phyloP scores from a whole-genome alignment of 2,113 vertebrate genomes.

The Gobio gobio region DNA sequence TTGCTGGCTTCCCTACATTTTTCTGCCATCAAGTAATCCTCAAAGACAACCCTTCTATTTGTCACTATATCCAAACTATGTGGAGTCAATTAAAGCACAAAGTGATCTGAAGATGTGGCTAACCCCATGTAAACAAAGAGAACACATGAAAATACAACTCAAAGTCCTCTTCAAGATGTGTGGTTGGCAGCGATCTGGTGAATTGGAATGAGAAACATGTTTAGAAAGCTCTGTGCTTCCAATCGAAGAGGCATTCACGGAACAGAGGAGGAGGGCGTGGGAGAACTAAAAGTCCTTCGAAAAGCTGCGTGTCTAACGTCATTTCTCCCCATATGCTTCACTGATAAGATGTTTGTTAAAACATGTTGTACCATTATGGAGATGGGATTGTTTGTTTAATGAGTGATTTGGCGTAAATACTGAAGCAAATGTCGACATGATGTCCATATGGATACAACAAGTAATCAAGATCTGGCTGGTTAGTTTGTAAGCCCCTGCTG shows the following conservation, averaged over 20 bases:
- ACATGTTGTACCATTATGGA: slow-evolving; percentile 27
- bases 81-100: slow-evolving; percentile 59
- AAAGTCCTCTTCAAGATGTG: slow-evolving; percentile 47
- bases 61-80: slow-evolving; percentile 53
- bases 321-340: slow-evolving; percentile 45
- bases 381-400: slow-evolving; percentile 32
- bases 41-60: slow-evolving; percentile 41
- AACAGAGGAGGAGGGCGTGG: slow-evolving; percentile 26
- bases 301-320: slow-evolving; percentile 54
- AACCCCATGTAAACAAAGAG: slow-evolving; percentile 53
- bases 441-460: neutral
- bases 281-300: slow-evolving; percentile 16
- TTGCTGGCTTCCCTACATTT: slow-evolving; percentile 45
- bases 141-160: slow-evolving; percentile 49
- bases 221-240: slow-evolving; percentile 45
- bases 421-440: neutral
- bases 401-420: neutral
- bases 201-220: slow-evolving; percentile 59
- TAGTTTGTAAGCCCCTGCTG: slow-evolving; percentile 15
- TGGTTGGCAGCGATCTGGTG: slow-evolving; percentile 46
- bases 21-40: slow-evolving; percentile 44
- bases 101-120: slow-evolving; percentile 53
- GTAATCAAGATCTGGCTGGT: neutral
- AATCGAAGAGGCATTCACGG: slow-evolving; percentile 45
- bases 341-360: slow-evolving; percentile 54